A percentile compares a stretch with the other conserved stretches of the same genome.
phyloP scores from a whole-genome alignment of 2,113 vertebrate species.

The Azemiops feae region DNA sequence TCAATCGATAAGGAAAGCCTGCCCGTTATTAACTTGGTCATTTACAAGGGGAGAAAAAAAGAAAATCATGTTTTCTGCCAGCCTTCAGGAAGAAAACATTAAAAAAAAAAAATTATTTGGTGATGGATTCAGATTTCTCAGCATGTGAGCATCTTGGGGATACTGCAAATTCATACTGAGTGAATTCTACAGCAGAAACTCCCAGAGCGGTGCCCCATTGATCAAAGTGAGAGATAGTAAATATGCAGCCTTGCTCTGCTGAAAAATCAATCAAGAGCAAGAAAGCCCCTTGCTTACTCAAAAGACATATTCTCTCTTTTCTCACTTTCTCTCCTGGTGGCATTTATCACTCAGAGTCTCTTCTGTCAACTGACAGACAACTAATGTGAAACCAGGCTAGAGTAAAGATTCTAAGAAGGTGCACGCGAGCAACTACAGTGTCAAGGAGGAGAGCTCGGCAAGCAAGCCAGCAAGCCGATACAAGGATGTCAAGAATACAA shows the following conservation, averaged over 20 bases:
- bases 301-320: not conserved
- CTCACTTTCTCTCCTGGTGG: not conserved
- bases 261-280: conserved; percentile 1
- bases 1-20: not conserved
- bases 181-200: not conserved
- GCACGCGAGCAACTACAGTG: too few species aligned
- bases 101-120: not conserved
- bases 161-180: not conserved
- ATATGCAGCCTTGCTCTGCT: not conserved
- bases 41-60: not conserved
- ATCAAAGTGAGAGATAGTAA: not conserved
- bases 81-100: not conserved
- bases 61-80: not conserved
- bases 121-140: not conserved
- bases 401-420: not conserved
- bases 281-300: not conserved
- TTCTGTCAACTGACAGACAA: not conserved
- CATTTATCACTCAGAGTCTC: conserved; percentile 7
- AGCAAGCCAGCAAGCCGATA: not conserved
- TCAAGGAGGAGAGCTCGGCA: not conserved
- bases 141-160: not conserved
- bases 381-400: not conserved
- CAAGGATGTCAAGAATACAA: not conserved
- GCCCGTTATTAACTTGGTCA: not conserved
- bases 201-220: not conserved